These are phyloP conservation scores for Eremobia ochroleuca DNA, from an alignment of 2,888 invertebrate genomes.

Conservation along the genomic window DNA sequence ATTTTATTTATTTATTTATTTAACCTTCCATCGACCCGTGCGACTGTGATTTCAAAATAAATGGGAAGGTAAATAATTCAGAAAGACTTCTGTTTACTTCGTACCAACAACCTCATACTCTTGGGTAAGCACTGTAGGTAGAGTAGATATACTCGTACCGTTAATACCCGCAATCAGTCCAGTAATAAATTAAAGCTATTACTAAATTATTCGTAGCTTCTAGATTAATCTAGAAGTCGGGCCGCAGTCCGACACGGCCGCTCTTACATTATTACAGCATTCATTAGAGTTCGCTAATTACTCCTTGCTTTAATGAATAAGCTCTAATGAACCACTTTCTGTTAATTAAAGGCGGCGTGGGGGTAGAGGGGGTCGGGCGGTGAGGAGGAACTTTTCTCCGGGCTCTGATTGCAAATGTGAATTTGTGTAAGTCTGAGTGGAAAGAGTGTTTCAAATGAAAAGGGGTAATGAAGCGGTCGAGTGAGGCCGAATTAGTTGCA, in stretches of 20 bases:
- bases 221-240: slow-evolving; percentile 91
- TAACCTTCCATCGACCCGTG: background rate
- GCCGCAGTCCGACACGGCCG: slow-evolving; percentile 90
- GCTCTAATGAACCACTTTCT: slow-evolving; percentile 97
- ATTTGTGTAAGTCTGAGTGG: slow-evolving; percentile 90
- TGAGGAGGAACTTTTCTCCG: slow-evolving; percentile 88
- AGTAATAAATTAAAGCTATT: slow-evolving; percentile 89
- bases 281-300: slow-evolving; percentile 97
- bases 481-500: slow-evolving; percentile 87
- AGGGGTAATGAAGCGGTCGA: slow-evolving; percentile 90
- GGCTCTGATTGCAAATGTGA: slow-evolving; percentile 91
- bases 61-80: background rate
- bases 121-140: slow-evolving; percentile 46
- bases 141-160: slow-evolving; percentile 72
- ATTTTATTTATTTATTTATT: too few species aligned
- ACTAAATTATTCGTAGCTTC: slow-evolving; percentile 89
- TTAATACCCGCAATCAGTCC: slow-evolving; percentile 85
- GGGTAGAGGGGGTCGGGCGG: slow-evolving; percentile 72
- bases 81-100: background rate
- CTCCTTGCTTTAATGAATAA: slow-evolving; percentile 97
- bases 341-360: slow-evolving; percentile 95
- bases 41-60: background rate
- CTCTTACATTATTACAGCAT: slow-evolving; percentile 95
- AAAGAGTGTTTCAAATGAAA: slow-evolving; percentile 89
- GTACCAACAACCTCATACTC: slow-evolving; percentile 43